A percentile compares a stretch with the other conserved stretches of the same genome.
These are phyloP conservation scores for Natrix natrix DNA, from an alignment of 2,797 vertebrate genomes.

Conservation along the genomic window DNA sequence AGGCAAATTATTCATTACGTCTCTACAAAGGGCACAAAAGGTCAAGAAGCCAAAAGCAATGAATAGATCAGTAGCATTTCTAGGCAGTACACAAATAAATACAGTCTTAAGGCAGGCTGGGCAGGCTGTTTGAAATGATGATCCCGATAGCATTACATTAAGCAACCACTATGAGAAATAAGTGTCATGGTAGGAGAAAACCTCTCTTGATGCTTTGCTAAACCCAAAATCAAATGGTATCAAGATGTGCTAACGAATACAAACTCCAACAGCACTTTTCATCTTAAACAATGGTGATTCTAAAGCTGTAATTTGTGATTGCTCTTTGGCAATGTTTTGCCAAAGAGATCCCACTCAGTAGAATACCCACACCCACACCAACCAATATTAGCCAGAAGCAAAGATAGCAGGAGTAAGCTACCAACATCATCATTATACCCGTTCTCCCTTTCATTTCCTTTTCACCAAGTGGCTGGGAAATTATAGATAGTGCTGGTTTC, in stretches of 20 bases:
- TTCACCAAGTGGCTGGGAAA: conserved; percentile 26
- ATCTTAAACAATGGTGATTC: not conserved
- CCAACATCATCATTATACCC: conserved; percentile 10
- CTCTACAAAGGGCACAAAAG: not conserved
- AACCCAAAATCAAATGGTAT: not conserved
- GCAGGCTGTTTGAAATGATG: not conserved
- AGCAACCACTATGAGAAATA: not conserved
- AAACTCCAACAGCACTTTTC: not conserved
- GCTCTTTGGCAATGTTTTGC: not conserved
- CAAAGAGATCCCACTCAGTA: not conserved
- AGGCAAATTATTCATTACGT: not conserved
- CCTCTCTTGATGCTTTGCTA: not conserved
- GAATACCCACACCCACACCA: not conserved
- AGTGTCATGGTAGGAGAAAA: not conserved
- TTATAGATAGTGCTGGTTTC: conserved; percentile 13
- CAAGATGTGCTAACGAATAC: not conserved
- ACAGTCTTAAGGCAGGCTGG: not conserved
- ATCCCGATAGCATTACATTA: not conserved
- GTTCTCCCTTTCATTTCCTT: conserved; percentile 17
- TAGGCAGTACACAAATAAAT: not conserved
- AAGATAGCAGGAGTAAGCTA: not conserved
- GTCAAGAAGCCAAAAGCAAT: not conserved
- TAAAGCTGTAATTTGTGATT: not conserved
- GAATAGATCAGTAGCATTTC: not conserved
- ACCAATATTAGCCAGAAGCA: not conserved